Evolutionary conservation across 2,797 vertebrate genomes (phyloP), one percentile per base, ranked within the genome.

Genomic region (Margarornis squamiger): DNA sequence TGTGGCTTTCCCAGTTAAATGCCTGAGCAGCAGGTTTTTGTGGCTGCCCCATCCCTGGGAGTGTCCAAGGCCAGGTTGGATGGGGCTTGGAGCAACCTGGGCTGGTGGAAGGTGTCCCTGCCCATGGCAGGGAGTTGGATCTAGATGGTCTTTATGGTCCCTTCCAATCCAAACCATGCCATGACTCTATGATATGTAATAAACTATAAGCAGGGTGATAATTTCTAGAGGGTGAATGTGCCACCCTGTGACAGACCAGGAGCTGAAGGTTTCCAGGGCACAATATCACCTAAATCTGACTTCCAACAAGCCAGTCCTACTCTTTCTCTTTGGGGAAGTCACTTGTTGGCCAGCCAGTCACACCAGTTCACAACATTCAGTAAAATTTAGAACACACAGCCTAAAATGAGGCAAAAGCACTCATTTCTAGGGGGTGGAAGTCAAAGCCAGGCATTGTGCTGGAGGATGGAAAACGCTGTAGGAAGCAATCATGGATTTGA

Each of bases 341-440:
- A 43, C 16, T n/a, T 21, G n/a, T 41, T 54, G 41, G 58, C 19
- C 70, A 68, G 5, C 5, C 20, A 38, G 20, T 20, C 66, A 74
- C 55, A 65, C 4, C 34, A 21, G 20, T 32, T 62, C 16, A n/a
- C 16, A 83, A n/a, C 18, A 41, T 24, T 5, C 24, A 45, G 10
- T 39, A n/a, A 67, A 29, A n/a, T 51, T 66, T 30, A 38, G 23
- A 36, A 51, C n/a, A 79, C 12, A 34, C 30, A 71, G 17, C 23
- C 55, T 34, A 61, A 72, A 62, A 7, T 18, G n/a, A n/a, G 30
- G 48, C 12, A 74, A 54, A 65, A 74, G 4, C 55, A 32, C 14
- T 11, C 0, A 32, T 49, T 46, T n/a, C 36, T 46, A 61, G 46
- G 52, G 72, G 38, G 5, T 5, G 1, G 1, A 48, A 57, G 16